Conservation (phyloP, 2,113 vertebrate genomes). For the Pangasianodon gigas region DNA sequence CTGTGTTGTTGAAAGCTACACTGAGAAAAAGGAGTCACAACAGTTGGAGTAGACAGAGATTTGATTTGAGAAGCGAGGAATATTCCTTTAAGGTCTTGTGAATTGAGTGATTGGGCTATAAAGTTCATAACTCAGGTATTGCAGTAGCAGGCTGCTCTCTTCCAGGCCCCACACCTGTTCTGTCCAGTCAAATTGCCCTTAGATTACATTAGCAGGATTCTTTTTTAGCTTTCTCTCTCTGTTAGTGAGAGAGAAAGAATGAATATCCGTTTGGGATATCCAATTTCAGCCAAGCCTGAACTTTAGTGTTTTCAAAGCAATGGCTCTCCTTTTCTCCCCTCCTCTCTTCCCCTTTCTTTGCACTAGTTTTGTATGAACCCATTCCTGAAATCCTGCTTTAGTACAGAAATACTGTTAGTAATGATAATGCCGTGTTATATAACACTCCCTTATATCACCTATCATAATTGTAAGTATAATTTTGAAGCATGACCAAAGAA, state of each 20-base stretch:
- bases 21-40: not conserved
- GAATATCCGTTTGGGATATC: constrained; percentile 52
- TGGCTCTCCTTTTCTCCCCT: not conserved
- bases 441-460: not conserved
- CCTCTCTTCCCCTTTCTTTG: not conserved
- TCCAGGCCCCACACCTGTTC: constrained; percentile 48
- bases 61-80: not conserved
- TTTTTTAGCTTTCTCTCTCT: constrained; percentile 41
- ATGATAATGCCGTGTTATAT: constrained; percentile 17
- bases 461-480: not conserved
- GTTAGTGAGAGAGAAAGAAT: constrained; percentile 45
- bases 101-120: constrained; percentile 22
- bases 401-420: not conserved
- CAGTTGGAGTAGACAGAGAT: not conserved
- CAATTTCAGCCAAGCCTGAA: constrained; percentile 49
- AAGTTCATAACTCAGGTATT: constrained; percentile 48
- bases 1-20: not conserved
- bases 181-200: constrained; percentile 58
- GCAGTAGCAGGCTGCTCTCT: constrained; percentile 38
- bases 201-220: constrained; percentile 58
- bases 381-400: not conserved
- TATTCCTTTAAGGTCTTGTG: constrained; percentile 25
- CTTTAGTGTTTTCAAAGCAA: constrained; percentile 24
- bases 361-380: not conserved
- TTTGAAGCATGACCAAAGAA: constrained; percentile 9